phyloP scores from a whole-genome alignment of 2,797 vertebrate species.

The Sciaenops ocellatus region DNA sequence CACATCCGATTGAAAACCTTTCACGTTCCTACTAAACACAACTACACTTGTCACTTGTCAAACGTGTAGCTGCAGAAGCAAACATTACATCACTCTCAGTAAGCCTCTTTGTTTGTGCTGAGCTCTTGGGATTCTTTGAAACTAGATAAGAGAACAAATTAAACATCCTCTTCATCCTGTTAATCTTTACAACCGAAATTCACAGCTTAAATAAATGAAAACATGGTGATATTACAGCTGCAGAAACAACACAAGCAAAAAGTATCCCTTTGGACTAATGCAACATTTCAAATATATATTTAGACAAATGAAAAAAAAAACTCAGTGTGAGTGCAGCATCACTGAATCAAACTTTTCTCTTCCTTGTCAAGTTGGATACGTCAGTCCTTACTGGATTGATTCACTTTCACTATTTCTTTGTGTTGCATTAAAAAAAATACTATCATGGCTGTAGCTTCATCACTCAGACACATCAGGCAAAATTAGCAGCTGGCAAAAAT shows the following conservation, averaged over 20 bases:
- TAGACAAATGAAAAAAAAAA: slow-evolving; percentile 39
- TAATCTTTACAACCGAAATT: slow-evolving; percentile 58
- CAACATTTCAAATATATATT: slow-evolving; percentile 41
- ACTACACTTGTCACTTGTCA: slow-evolving; percentile 18
- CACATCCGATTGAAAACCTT: slow-evolving; percentile 65
- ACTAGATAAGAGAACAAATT: slow-evolving; percentile 26
- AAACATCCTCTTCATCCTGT: slow-evolving; percentile 18
- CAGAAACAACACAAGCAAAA: slow-evolving; percentile 42
- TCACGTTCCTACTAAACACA: slow-evolving; percentile 35
- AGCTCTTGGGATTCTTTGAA: slow-evolving; percentile 31
- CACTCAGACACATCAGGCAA: slow-evolving; percentile 66
- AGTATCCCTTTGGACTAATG: slow-evolving; percentile 57
- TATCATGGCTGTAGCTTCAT: slow-evolving; percentile 40
- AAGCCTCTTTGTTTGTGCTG: slow-evolving; percentile 38
- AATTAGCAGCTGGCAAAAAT: slow-evolving; percentile 60
- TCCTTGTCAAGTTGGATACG: background rate
- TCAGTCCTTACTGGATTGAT: background rate
- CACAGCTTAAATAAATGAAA: slow-evolving; percentile 76
- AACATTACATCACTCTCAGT: slow-evolving; percentile 20
- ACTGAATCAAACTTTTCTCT: slow-evolving; percentile 13
- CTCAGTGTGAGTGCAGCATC: slow-evolving; percentile 41
- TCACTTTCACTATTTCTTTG: slow-evolving; percentile 9
- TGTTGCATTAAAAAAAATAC: slow-evolving; percentile 19
- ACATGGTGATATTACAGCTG: slow-evolving; percentile 41
- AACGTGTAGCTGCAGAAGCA: slow-evolving; percentile 44